Conservation (phyloP, 2,113 vertebrate genomes). For the Callipepla squamata region DNA sequence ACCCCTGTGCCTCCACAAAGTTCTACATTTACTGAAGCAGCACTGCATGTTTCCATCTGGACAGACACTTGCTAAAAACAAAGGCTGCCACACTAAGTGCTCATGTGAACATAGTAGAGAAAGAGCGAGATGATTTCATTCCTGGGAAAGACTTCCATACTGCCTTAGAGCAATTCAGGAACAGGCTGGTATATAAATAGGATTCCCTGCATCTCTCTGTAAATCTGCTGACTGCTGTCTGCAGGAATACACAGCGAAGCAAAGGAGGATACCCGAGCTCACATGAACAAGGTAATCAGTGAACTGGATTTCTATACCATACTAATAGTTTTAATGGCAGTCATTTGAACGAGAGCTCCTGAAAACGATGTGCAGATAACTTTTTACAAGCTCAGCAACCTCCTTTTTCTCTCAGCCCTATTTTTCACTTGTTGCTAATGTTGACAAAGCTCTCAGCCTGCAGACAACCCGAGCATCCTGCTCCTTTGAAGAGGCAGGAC, state of each 20-base stretch:
- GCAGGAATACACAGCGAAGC: not conserved
- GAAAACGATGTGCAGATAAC: not conserved
- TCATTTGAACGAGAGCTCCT: not conserved
- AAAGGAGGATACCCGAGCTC: not conserved
- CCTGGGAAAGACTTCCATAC: not conserved
- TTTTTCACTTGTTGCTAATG: conserved; percentile 7
- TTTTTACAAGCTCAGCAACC: conserved; percentile 42
- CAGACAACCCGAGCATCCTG: conserved; percentile 39
- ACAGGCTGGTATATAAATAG: conserved; percentile 14
- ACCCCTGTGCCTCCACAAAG: not conserved
- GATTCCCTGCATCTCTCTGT: conserved; percentile 2
- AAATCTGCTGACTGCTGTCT: conserved; percentile 43
- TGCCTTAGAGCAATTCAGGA: conserved; percentile 36
- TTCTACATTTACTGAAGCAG: not conserved
- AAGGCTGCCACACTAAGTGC: not conserved
- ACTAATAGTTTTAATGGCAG: not conserved
- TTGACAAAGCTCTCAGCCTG: conserved; percentile 44
- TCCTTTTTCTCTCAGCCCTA: not conserved
- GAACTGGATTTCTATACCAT: not conserved
- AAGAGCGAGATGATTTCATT: not conserved
- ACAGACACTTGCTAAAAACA: not conserved
- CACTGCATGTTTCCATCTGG: not conserved
- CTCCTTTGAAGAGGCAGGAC: conserved; percentile 37
- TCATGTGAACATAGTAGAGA: not conserved
- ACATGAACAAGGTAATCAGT: not conserved